A percentile compares a stretch with the other conserved stretches of the same genome.
These are phyloP conservation scores for Trigoniulus corallinus DNA, from an alignment of 1,140 invertebrate species.

Conservation along the genomic window DNA sequence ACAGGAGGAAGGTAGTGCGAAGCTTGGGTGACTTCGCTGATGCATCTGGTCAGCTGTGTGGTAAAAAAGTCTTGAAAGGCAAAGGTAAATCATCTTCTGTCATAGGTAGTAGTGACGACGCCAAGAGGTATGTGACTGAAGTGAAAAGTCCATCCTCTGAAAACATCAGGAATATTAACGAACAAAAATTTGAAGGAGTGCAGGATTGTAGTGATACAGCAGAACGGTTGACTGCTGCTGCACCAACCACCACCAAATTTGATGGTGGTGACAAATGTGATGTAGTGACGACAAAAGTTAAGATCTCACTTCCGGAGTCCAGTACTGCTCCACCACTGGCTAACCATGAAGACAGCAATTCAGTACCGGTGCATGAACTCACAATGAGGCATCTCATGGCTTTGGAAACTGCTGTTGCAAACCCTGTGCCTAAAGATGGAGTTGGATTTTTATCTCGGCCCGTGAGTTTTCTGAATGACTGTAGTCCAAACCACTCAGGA, in stretches of 20 bases:
- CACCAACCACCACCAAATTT: too few relatives aligned
- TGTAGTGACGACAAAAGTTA: too few relatives aligned
- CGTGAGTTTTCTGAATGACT: neutral
- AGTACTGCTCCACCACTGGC: too few relatives aligned
- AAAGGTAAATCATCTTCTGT: too few relatives aligned
- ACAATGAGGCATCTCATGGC: constrained; percentile 4
- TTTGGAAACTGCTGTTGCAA: neutral
- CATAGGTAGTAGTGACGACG: neutral
- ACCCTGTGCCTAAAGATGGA: too few relatives aligned
- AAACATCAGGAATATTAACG: too few relatives aligned
- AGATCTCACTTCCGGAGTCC: too few relatives aligned
- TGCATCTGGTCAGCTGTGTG: too few relatives aligned
- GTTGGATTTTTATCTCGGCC: too few relatives aligned
- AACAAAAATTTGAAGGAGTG: too few relatives aligned
- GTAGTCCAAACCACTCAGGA: neutral
- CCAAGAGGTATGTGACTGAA: neutral
- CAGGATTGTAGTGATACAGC: neutral
- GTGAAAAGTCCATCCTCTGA: neutral
- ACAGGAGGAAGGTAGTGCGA: constrained; percentile 15
- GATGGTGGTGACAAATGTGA: too few relatives aligned
- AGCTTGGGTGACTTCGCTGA: neutral
- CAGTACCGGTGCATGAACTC: constrained; percentile 7
- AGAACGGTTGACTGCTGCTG: neutral
- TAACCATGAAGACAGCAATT: constrained; percentile 11
- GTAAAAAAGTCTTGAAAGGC: too few relatives aligned